phyloP scores from a whole-genome alignment of 2,888 invertebrate species.

The Antitype chi region DNA sequence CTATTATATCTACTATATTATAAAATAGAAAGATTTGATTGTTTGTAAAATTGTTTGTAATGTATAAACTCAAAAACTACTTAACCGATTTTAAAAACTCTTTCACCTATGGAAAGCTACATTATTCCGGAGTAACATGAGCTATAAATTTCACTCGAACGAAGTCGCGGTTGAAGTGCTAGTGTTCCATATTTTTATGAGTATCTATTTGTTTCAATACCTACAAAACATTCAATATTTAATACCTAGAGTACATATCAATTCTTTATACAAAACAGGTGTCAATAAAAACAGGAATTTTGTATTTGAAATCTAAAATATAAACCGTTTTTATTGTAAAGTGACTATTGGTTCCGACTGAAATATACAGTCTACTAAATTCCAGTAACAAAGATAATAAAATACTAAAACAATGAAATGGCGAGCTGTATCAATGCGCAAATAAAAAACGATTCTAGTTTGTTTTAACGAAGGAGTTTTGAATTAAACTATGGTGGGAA shows the following conservation, averaged over 20 bases:
- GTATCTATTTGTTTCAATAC: not conserved
- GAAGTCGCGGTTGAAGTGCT: too few relatives aligned
- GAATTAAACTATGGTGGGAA: not conserved
- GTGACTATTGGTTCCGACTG: not conserved
- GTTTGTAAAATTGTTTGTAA: too few relatives aligned
- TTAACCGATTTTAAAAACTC: too few relatives aligned
- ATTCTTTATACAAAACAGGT: not conserved
- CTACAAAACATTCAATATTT: not conserved
- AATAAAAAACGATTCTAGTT: not conserved
- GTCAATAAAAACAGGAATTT: not conserved
- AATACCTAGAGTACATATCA: not conserved
- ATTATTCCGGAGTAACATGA: too few relatives aligned
- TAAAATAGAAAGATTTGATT: too few relatives aligned
- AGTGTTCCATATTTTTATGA: too few relatives aligned
- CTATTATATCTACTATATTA: too few relatives aligned
- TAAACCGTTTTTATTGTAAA: not conserved
- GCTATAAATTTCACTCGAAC: too few relatives aligned
- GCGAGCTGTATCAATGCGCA: not conserved
- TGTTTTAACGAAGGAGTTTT: not conserved
- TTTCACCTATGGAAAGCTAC: too few relatives aligned
- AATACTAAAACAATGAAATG: slow-evolving; percentile 10
- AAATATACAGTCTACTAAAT: not conserved
- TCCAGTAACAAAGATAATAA: not conserved
- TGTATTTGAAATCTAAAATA: not conserved
- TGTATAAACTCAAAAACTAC: too few relatives aligned